Conservation (phyloP, 2,797 vertebrate genomes). For the Salmo trutta region DNA sequence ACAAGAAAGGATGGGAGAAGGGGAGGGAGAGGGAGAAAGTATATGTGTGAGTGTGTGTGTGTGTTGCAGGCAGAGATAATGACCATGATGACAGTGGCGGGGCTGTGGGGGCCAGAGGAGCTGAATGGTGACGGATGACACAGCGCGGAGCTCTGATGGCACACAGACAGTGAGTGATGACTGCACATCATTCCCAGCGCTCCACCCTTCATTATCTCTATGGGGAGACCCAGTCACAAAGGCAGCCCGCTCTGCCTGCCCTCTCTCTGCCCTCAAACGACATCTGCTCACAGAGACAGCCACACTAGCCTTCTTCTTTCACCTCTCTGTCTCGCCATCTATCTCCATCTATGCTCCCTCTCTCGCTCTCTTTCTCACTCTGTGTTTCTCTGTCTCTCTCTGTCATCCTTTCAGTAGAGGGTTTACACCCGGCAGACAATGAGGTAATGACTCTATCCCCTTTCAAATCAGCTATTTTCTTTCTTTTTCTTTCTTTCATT, state of each 20-base stretch:
- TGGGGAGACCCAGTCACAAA: conserved; percentile 74
- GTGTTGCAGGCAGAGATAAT: conserved; percentile 81
- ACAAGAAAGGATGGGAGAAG: conserved; percentile 43
- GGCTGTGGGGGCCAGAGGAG: conserved; percentile 85
- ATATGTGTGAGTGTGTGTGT: conserved; percentile 32
- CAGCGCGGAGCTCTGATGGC: conserved; percentile 86
- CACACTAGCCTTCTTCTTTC: conserved; percentile 70
- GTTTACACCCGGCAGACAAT: conserved; percentile 71
- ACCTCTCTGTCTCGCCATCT: conserved; percentile 74
- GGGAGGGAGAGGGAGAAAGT: neutral
- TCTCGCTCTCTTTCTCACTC: neutral
- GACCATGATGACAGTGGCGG: conserved; percentile 88
- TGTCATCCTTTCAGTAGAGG: conserved; percentile 41
- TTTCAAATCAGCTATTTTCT: conserved; percentile 59
- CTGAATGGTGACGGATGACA: conserved; percentile 95
- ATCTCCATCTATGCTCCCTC: conserved; percentile 74
- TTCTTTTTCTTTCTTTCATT: conserved; percentile 49
- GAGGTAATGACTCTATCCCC: conserved; percentile 71
- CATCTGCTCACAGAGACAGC: conserved; percentile 78
- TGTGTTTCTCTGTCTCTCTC: neutral
- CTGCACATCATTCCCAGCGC: conserved; percentile 83
- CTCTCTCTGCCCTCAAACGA: conserved; percentile 80
- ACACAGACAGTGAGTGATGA: conserved; percentile 92
- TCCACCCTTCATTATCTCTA: conserved; percentile 91
- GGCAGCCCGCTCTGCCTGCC: conserved; percentile 77